Base-by-base conservation (phyloP, 1,140 invertebrate species). In the Drosophila serrata region DNA sequence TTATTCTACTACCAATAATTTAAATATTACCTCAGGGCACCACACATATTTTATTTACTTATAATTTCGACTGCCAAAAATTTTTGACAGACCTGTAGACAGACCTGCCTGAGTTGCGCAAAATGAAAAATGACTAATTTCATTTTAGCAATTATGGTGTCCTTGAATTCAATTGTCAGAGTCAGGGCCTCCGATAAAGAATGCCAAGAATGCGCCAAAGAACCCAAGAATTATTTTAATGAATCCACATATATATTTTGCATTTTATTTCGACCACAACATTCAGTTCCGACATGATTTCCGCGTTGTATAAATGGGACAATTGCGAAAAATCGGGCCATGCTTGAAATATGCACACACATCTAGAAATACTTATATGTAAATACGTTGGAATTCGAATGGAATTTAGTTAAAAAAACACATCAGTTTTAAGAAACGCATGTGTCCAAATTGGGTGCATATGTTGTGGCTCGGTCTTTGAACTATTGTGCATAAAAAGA, bases 91-190 rank as follows among this genome's bases (percentile, higher is more conserved):
- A 46, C 35, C 33, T 69, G 64, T 37, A 48, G 64, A 70, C 63
- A 70, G 63, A 72, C 51, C 62, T 82, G 63, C 46, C 64, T 78
- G 57, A n/a, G 51, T 55, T 85, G 62, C 57, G 46, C 55, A 57
- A 55, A 55, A 75, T 70, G 73, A 76, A 73, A 68, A 80, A 78
- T 80, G 74, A 86, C 85, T 82, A 58, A 70, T 70, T 87, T 75
- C 58, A 60, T 79, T 77, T 73, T 65, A 37, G 64, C 84, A 90
- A 84, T 90, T 78, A 77, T 61, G 82, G 8, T 80, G 77, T 84
- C 84, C 84, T 84, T 88, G 80, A 81, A 77, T 84, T 78, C 68
- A 88, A 84, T 87, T 87, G 84, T 88, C 80, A 85, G 59, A 85
- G 81, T 85, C 81, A 85, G 58, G 82, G 81, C 39, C 75, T 57